A percentile compares a stretch with the other conserved stretches of the same genome.
Evolutionary conservation across 2,888 invertebrate genomes (phyloP).

Genomic region (Taphrorychus bicolor): DNA sequence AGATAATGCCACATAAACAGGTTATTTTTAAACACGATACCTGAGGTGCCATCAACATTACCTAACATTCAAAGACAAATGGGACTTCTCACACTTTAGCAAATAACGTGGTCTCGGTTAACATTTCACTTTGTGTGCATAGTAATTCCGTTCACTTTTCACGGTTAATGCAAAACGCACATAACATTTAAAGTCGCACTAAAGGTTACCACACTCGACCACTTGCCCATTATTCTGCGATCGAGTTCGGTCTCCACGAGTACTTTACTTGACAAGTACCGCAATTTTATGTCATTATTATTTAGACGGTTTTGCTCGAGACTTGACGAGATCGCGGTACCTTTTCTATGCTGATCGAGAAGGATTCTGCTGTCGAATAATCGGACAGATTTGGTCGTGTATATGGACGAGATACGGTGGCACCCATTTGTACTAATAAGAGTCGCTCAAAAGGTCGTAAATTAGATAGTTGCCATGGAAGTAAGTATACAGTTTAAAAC

Average conservation of each 20-base stretch:
- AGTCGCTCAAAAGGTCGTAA: too few species aligned
- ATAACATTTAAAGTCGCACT: constrained; percentile 34
- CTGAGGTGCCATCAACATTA: not conserved
- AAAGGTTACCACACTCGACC: constrained; percentile 26
- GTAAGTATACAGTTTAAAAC: not conserved
- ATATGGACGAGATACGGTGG: too few species aligned
- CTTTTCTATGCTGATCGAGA: too few species aligned
- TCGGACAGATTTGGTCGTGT: too few species aligned
- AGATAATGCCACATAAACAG: too few species aligned
- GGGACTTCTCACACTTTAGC: constrained; percentile 2
- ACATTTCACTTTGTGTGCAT: constrained; percentile 30
- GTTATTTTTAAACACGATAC: too few species aligned
- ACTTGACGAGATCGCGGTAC: not conserved
- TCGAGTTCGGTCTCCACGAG: constrained; percentile 20
- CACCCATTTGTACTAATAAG: too few species aligned
- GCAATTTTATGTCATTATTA: constrained; percentile 18
- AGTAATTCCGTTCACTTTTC: constrained; percentile 38
- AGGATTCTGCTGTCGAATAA: too few species aligned
- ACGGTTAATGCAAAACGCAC: constrained; percentile 37
- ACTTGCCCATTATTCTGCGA: constrained; percentile 17
- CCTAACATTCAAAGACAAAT: not conserved
- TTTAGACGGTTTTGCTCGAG: not conserved
- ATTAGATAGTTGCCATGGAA: not conserved
- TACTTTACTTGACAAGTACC: constrained; percentile 14
- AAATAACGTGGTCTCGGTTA: constrained; percentile 11